Evolutionary conservation across 2,797 vertebrate species (phyloP), one percentile per base, ranked within the genome.

Genomic region (Scolopax rusticola): DNA sequence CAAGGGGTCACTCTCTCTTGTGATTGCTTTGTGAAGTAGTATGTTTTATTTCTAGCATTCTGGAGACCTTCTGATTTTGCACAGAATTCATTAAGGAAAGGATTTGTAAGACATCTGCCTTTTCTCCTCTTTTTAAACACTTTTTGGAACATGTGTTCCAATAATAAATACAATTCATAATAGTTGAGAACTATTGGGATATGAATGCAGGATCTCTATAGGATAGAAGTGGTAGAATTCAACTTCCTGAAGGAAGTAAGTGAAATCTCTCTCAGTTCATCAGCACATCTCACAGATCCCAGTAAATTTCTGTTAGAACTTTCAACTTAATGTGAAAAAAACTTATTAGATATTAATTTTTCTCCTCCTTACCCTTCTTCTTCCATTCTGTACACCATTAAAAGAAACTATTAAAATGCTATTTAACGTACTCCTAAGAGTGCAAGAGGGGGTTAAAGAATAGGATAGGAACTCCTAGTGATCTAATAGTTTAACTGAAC

Each of bases 1-100:
- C 50, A 91, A 77, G 38, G 74, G 61, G 79, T 75, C 94, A 64
- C 71, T 60, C 71, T 57, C 61, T 33, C 70, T 38, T 64, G 38
- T 68, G 33, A 71, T 41, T 81, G 69, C 45, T 71, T 89, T 95
- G 73, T 91, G 40, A 94, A 91, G 67, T 23, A 94, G 41, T 59
- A 68, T 36, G 28, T 40, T 83, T 93, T 78, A 89, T 75, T 93
- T 88, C 79, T 63, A 83, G 68, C 51, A 45, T 51, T 89, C 60
- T 83, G 68, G 56, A 77, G 79, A 80, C 53, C 76, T 57, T 63
- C 23, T 63, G 59, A 89, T 91, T 75, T 38, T 64, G 40, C 6
- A 2, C 0, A 71, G n/a, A 95, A 89, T 47, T 82, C 74, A 87
- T 68, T 60, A 91, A 85, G 43, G 41, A 83, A 61, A 67, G 27